A percentile compares a stretch with the other conserved stretches of the same genome.
These are phyloP conservation scores for Agelaius phoeniceus DNA, from an alignment of 2,113 vertebrate genomes.

Conservation along the genomic window DNA sequence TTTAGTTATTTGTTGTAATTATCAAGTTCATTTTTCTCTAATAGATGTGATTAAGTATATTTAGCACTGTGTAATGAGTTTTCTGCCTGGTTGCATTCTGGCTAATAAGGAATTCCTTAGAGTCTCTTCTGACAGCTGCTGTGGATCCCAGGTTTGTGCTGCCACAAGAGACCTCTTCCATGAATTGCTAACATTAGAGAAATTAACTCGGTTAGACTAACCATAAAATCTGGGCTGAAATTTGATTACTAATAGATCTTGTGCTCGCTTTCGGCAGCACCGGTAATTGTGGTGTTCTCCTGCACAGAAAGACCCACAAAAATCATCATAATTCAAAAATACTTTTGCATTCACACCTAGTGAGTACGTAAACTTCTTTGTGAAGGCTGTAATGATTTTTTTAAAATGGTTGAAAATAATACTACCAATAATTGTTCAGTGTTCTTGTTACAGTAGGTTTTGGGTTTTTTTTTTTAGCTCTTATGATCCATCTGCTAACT, in stretches of 20 bases:
- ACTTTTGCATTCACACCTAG: not conserved
- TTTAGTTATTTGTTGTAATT: conserved; percentile 95
- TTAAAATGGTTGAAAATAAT: not conserved
- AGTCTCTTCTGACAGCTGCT: conserved; percentile 81
- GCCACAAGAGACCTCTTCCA: conserved; percentile 74
- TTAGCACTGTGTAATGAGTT: conserved; percentile 99
- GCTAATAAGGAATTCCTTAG: conserved; percentile 92
- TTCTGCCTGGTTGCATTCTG: conserved; percentile 97
- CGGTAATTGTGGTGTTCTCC: not conserved
- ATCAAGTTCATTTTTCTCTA: conserved; percentile 89
- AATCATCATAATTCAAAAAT: not conserved
- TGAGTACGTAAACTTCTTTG: not conserved
- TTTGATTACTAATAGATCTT: conserved; percentile 79
- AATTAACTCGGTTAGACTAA: conserved; percentile 83
- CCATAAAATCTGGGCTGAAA: conserved; percentile 83
- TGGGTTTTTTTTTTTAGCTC: not conserved
- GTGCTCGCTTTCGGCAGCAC: conserved; percentile 15
- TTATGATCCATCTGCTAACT: not conserved
- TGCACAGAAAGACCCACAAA: not conserved
- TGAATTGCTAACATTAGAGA: conserved; percentile 79
- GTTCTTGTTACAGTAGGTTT: not conserved
- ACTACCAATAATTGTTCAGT: not conserved
- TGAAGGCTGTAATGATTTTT: not conserved
- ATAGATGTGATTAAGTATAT: conserved; percentile 99
- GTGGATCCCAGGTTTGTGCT: conserved; percentile 74